phyloP scores from a whole-genome alignment of 2,113 vertebrate species.

The Ploceus nigricollis region DNA sequence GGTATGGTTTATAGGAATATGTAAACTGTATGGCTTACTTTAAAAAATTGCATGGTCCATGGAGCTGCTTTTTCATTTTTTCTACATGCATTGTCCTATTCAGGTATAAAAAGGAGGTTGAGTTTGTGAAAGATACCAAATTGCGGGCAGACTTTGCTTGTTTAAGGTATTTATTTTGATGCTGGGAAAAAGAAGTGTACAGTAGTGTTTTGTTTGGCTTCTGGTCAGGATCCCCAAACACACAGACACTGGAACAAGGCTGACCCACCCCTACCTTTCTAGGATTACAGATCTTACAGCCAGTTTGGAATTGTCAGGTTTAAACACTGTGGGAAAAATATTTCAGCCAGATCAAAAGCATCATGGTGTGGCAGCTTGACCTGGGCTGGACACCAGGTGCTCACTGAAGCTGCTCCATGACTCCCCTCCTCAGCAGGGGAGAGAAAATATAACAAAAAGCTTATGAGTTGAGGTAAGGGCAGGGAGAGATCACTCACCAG shows the following conservation, averaged over 20 bases:
- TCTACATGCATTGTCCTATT: background rate
- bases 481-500: background rate
- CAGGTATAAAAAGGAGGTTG: background rate
- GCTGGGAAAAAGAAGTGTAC: background rate
- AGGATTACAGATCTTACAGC: background rate
- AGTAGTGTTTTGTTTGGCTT: background rate
- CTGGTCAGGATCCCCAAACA: background rate
- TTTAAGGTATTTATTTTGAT: background rate
- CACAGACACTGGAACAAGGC: background rate
- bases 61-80: background rate
- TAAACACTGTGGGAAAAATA: background rate
- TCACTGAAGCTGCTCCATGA: background rate
- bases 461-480: background rate
- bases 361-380: background rate
- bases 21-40: background rate
- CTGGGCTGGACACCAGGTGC: background rate
- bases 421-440: background rate
- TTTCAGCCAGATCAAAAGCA: background rate
- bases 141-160: background rate
- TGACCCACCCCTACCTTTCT: background rate
- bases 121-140: background rate
- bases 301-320: background rate
- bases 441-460: background rate
- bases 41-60: background rate
- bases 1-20: background rate